A percentile compares a stretch with the other conserved stretches of the same genome.
Conservation (phyloP, 2,113 vertebrate species). For the Andinoacara biseriatus region DNA sequence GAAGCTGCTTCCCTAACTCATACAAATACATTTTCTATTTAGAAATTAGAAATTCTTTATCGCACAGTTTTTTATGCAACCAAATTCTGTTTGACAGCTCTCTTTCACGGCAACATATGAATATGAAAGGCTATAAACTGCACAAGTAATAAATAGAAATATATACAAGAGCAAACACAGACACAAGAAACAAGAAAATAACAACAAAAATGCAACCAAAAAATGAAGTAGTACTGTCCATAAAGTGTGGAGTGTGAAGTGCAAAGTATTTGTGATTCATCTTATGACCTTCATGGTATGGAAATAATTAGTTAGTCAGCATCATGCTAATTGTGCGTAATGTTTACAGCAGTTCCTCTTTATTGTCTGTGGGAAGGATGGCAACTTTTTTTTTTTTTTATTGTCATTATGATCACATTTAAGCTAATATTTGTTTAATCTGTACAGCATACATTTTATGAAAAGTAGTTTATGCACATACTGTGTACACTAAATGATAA, state of each 20-base stretch:
- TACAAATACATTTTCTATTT: neutral
- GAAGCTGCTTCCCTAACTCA: conserved; percentile 3
- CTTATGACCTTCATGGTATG: conserved; percentile 55
- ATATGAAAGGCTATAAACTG: too few species aligned
- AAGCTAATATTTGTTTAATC: neutral
- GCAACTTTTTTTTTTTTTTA: neutral
- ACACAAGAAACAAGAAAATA: too few species aligned
- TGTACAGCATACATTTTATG: neutral
- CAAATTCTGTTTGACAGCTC: too few species aligned
- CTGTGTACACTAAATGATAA: neutral
- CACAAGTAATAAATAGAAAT: too few species aligned
- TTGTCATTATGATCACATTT: neutral
- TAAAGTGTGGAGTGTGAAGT: too few species aligned
- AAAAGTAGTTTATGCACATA: neutral
- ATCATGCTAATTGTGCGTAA: conserved; percentile 42
- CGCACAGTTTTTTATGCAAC: too few species aligned
- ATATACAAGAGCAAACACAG: too few species aligned
- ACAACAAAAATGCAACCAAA: too few species aligned
- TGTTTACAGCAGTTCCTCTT: neutral
- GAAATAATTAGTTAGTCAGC: conserved; percentile 59
- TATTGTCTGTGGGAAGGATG: neutral
- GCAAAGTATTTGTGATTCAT: conserved; percentile 26
- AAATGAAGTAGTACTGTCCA: too few species aligned
- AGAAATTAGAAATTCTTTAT: conserved; percentile 26
- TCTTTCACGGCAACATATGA: too few species aligned